phyloP scores from a whole-genome alignment of 2,888 invertebrate species.

The Blera fallax region DNA sequence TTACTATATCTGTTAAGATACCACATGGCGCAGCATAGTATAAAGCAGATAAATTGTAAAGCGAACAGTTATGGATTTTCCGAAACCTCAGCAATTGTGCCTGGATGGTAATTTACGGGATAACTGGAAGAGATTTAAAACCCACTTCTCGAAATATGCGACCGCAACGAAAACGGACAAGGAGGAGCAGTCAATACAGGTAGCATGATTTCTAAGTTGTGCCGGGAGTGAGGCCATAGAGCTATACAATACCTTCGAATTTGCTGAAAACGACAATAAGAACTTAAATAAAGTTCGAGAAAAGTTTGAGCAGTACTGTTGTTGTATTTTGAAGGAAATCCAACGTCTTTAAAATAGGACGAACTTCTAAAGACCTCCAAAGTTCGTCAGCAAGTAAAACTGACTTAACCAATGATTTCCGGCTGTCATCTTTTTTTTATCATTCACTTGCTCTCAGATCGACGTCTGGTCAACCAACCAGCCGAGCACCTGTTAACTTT shows the following conservation, averaged over 20 bases:
- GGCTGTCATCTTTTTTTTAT: too few species aligned
- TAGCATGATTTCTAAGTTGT: conserved; percentile 17
- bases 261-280: neutral
- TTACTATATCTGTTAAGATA: neutral
- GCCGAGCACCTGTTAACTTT: too few species aligned
- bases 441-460: too few species aligned
- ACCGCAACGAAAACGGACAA: conserved; percentile 19
- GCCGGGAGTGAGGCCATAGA: conserved; percentile 10
- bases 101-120: conserved; percentile 1
- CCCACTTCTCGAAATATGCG: neutral
- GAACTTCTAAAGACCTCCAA: too few species aligned
- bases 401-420: too few species aligned
- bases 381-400: too few species aligned
- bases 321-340: too few species aligned
- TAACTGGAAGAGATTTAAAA: conserved; percentile 22
- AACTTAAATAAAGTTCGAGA: neutral
- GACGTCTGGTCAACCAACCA: too few species aligned
- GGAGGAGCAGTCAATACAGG: neutral
- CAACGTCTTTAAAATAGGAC: too few species aligned
- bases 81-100: neutral
- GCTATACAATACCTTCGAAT: neutral
- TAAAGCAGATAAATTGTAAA: too few species aligned
- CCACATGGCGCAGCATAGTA: neutral
- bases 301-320: conserved; percentile 16
- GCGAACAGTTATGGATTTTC: neutral